Base-by-base conservation (phyloP, 2,113 vertebrate species). In the Archilochus colubris region DNA sequence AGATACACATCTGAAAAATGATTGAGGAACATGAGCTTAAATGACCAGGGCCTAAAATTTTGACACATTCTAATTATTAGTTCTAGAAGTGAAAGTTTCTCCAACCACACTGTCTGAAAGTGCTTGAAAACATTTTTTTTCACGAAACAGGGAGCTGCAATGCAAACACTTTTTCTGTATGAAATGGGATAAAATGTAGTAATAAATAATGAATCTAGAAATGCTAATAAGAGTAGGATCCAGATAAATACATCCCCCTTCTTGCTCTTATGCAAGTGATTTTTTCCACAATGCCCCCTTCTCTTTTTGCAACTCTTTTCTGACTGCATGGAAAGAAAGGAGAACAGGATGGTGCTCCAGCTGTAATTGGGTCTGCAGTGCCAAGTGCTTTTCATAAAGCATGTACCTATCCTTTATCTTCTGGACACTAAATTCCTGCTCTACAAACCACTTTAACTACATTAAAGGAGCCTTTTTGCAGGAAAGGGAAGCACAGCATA, bases 31-130 rank as follows among this genome's bases (percentile, higher is more conserved):
- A 2, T 17, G 36, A 94, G 75, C 68, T 91, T 58, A 89, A 88
- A 94, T 69, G 58, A 90, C 85, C 40, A 62, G 82, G 55, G 81
- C 77, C 82, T 86, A 84, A 93, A 95, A 95, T 88, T 95, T 82
- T 91, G 86, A 96, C 81, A 96, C 27, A 51, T 36, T 94, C 57
- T 91, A 68, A 96, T 88, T 89, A 96, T 31, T 59, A 19, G 66
- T 95, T 92, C 51, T 69, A 88, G 89, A 93, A 90, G 80, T 89
- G 73, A 90, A 97, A 94, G 88, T 70, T 93, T 94, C 85, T 95
- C 38, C 75, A 86, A 75, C 40, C 79, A 74, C 80, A 90, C 44
- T 82, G 38, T 79, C 96, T 93, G 82, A 95, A 95, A 95, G 67
- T 33, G 73, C 58, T 91, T 91, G 91, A 82, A 95, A 91, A 89